Evolutionary conservation across 2,888 invertebrate species (phyloP), one percentile per base, ranked within the genome.

Genomic region (Pseudolycoriella hygida): DNA sequence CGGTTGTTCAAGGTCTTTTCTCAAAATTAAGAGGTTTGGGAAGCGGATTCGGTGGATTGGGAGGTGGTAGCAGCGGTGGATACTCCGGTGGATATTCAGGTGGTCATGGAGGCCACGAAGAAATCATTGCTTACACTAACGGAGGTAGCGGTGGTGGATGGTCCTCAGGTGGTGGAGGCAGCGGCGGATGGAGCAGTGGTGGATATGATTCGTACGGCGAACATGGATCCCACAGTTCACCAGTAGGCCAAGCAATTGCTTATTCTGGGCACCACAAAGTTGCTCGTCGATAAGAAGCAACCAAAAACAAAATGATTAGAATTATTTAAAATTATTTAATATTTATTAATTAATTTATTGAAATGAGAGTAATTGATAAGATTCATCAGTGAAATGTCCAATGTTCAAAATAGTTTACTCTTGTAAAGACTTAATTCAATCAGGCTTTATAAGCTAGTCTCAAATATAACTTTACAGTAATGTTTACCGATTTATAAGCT

Each of bases 201-300:
- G 64, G 66, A 51, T 66, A 66, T 60, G 64, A 65, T 46, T 53
- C 62, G 25, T 62, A 52, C 17, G 54, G 52, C 11, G 53, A 53
- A 40, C 59, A 69, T 48, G 70, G 69, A 25, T 64, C 70, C 49
- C 69, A 70, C 58, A 68, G 69, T 51, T 61, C 67, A 46, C 69
- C 69, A 40, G 66, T 68, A 46, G 70, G 67, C 42, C 70, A 71
- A 57, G 61, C 66, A 31, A 55, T 71, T 46, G 71, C 71, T 47
- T 71, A 70, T 59, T 60, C 61, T 49, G 70, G 64, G 49, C 70
- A 71, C 57, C 64, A 65, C 51, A 61, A 59, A 54, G 56, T 58
- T 53, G 44, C 49, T 15, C 57, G 61, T 52, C 62, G 62, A 56
- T 63, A 63, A 61, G 11, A 5, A 5, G n/a, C n/a, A 34, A 12